Conservation (phyloP, 2,888 invertebrate genomes). For the Sinentomon sp. region DNA sequence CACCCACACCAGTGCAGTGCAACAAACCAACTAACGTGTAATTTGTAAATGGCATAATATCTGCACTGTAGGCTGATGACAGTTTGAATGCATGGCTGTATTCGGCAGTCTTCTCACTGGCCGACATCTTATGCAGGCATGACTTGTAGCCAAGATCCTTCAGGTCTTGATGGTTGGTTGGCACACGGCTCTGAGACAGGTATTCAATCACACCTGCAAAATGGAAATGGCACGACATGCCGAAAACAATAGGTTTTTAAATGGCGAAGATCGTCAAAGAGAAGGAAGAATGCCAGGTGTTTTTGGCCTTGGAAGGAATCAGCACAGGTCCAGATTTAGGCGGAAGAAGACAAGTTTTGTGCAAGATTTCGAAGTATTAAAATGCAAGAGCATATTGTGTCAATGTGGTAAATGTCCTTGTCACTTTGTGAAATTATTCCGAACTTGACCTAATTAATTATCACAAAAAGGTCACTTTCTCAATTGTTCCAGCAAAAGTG, state of each 20-base stretch:
- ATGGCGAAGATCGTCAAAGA: neutral
- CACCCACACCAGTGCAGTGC: no score
- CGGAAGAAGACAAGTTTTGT: no score
- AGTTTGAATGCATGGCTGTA: constrained; percentile 90
- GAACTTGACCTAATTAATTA: no score
- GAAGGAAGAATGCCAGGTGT: no score
- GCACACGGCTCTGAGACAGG: constrained; percentile 63
- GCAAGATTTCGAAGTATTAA: no score
- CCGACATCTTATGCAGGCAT: constrained; percentile 63
- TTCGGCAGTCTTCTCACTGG: constrained; percentile 55
- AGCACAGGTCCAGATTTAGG: no score
- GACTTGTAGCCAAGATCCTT: constrained; percentile 79
- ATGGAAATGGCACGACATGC: neutral
- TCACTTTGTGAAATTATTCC: no score
- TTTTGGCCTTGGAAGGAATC: no score
- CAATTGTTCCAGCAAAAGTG: no score
- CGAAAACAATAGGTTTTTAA: neutral
- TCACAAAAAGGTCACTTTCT: no score
- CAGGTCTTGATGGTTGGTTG: constrained; percentile 79
- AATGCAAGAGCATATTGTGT: no score
- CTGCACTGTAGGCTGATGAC: constrained; percentile 77
- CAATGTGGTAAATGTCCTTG: no score
- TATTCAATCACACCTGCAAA: constrained; percentile 75
- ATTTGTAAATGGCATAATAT: constrained; percentile 92
- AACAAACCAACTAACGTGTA: constrained; percentile 46